Base-by-base conservation (phyloP, 2,113 vertebrate species). In the Herpailurus yagouaroundi region DNA sequence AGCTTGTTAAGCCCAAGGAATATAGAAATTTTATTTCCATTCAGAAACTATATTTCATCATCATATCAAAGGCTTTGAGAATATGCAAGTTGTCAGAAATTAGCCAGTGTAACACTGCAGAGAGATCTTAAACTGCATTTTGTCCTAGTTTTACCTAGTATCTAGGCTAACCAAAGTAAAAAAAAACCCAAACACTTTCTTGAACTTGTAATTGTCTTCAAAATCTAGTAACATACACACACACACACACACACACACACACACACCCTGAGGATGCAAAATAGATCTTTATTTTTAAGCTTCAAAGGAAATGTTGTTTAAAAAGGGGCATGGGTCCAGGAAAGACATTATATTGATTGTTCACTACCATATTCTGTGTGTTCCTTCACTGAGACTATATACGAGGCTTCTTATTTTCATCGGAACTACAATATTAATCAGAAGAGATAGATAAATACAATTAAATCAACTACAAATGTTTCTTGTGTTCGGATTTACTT, bases 261-360 rank as follows among this genome's bases (percentile, higher is more conserved):
- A 68, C 23, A 82, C 4, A 57, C 45, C 12, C 23, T 11, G 5
- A 80, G 29, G 9, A 52, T 38, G 12, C 76, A 76, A 89, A 83
- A 88, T 83, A 45, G 71, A 45, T 77, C n/a, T 36, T 77, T 36
- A 64, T 73, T 82, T 96, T 77, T 64, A 90, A 82, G 25, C 36
- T 86, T 93, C 84, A 90, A 77, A 90, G n/a, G 82, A 95, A 95
- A 64, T n/a, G 7, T 74, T 76, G 7, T 76, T 95, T 91, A 16
- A 71, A 95, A 93, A 69, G 8, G 71, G 38, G 15, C 21, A 25
- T 81, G n/a, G 10, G 1, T 77, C 48, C 66, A 52, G 19, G 45
- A 85, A 82, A 93, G 29, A 83, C 23, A 55, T 91, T 19, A 14
- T 57, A 50, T 13, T 93, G 50, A 82, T 91, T 87, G 36, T 29